These are phyloP conservation scores for Meiosimyza platycephala DNA, from an alignment of 2,888 invertebrate species.

Conservation along the genomic window DNA sequence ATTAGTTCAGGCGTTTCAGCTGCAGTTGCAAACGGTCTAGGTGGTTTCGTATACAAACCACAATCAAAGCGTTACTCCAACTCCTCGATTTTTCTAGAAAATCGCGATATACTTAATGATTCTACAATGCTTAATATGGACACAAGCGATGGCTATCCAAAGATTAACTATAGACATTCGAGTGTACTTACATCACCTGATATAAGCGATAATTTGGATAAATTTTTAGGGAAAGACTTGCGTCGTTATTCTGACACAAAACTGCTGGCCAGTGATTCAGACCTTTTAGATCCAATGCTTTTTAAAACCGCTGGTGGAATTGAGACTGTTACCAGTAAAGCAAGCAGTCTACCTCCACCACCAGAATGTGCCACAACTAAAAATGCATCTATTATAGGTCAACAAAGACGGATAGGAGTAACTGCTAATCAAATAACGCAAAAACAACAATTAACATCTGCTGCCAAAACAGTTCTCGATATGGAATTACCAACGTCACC, in stretches of 20 bases:
- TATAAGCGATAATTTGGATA: conserved; percentile 52
- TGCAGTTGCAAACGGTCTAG: conserved; percentile 62
- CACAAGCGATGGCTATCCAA: conserved; percentile 57
- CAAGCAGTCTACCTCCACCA: conserved; percentile 32
- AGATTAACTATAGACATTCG: conserved; percentile 64
- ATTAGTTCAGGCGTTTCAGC: conserved; percentile 62
- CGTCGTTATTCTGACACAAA: conserved; percentile 68
- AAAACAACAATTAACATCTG: conserved; percentile 59
- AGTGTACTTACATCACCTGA: conserved; percentile 57
- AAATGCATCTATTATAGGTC: conserved; percentile 29
- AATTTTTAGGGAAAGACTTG: conserved; percentile 59
- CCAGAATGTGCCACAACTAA: conserved; percentile 36
- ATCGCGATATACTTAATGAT: conserved; percentile 67
- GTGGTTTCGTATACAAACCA: conserved; percentile 60
- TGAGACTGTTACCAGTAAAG: conserved; percentile 43
- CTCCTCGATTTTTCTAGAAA: conserved; percentile 67
- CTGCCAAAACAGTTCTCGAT: conserved; percentile 57
- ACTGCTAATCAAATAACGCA: conserved; percentile 46
- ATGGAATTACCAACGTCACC: conserved; percentile 59
- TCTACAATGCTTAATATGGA: conserved; percentile 52
- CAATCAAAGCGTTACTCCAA: conserved; percentile 65
- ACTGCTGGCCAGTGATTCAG: conserved; percentile 55
- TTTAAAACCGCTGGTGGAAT: conserved; percentile 39
- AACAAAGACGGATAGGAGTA: background rate
- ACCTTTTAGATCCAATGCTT: conserved; percentile 55